phyloP scores from a whole-genome alignment of 1,140 invertebrate species.

The Neotoxoptera formosana region DNA sequence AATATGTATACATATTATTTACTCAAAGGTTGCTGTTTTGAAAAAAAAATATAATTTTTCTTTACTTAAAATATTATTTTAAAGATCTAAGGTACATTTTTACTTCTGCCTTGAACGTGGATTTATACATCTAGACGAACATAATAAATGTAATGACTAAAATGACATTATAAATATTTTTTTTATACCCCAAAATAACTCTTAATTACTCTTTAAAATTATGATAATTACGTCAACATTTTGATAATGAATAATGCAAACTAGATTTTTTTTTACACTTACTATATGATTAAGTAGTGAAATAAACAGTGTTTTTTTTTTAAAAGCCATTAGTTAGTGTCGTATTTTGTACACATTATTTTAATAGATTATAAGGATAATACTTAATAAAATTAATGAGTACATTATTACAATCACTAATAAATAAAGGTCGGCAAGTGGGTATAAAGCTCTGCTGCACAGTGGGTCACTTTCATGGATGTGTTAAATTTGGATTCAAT shows the following conservation, averaged over 20 bases:
- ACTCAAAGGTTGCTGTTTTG: too few relatives aligned
- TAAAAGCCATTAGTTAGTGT: background rate
- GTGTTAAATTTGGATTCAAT: too few relatives aligned
- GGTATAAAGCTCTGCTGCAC: too few relatives aligned
- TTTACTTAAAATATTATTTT: too few relatives aligned
- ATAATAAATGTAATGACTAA: background rate
- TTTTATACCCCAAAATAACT: constrained; percentile 8
- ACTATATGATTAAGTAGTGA: background rate
- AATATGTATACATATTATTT: too few relatives aligned
- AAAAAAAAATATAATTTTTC: too few relatives aligned
- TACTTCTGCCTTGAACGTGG: background rate
- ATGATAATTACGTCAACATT: constrained; percentile 36
- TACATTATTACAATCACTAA: background rate
- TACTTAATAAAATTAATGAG: background rate
- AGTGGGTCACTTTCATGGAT: too few relatives aligned
- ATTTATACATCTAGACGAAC: background rate
- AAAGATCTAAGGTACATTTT: background rate
- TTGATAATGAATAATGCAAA: background rate
- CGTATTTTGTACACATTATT: background rate
- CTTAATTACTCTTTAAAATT: constrained; percentile 31
- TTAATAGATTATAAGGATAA: background rate
- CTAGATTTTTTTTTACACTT: background rate
- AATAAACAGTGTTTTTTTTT: background rate
- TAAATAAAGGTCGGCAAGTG: too few relatives aligned
- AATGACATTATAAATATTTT: background rate